Percentiles rank a stretch among this genome's conserved stretches.
phyloP scores from a whole-genome alignment of 2,797 vertebrate species.

The Acanthiza pusilla region DNA sequence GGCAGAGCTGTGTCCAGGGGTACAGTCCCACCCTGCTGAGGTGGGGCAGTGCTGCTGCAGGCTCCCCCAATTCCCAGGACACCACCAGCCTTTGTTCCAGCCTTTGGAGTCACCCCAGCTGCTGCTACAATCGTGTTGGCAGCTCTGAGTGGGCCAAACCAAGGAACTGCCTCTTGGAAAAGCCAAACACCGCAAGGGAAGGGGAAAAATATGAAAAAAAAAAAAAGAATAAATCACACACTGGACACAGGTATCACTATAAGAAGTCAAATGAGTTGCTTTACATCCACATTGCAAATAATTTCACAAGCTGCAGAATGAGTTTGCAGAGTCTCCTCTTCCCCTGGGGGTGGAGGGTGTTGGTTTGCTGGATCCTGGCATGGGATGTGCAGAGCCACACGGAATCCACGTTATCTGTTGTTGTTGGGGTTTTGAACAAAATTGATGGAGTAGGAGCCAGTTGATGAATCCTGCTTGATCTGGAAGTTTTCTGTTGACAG shows the following conservation, averaged over 20 bases:
- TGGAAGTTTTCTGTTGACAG: slow-evolving; percentile 97
- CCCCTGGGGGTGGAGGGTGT: slow-evolving; percentile 23
- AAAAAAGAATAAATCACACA: neutral
- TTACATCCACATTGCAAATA: slow-evolving; percentile 39
- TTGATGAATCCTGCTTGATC: slow-evolving; percentile 87
- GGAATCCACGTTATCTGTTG: slow-evolving; percentile 73
- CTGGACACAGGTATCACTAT: slow-evolving; percentile 26
- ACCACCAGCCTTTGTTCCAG: neutral
- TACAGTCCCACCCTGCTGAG: neutral
- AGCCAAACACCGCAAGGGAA: neutral
- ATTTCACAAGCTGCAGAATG: slow-evolving; percentile 17
- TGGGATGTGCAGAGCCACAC: neutral
- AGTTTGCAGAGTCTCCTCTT: slow-evolving; percentile 14
- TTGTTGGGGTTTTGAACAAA: slow-evolving; percentile 90
- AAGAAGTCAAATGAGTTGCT: slow-evolving; percentile 28
- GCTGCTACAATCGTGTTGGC: neutral
- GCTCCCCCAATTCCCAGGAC: neutral
- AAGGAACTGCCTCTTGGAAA: neutral
- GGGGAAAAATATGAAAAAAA: neutral
- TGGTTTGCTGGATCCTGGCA: slow-evolving; percentile 27
- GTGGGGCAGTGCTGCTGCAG: neutral
- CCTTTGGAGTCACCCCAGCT: neutral
- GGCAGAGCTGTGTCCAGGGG: neutral
- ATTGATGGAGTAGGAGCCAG: slow-evolving; percentile 93
- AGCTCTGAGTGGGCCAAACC: neutral